Conservation (phyloP, 2,888 invertebrate species). For the Campoletis raptor region DNA sequence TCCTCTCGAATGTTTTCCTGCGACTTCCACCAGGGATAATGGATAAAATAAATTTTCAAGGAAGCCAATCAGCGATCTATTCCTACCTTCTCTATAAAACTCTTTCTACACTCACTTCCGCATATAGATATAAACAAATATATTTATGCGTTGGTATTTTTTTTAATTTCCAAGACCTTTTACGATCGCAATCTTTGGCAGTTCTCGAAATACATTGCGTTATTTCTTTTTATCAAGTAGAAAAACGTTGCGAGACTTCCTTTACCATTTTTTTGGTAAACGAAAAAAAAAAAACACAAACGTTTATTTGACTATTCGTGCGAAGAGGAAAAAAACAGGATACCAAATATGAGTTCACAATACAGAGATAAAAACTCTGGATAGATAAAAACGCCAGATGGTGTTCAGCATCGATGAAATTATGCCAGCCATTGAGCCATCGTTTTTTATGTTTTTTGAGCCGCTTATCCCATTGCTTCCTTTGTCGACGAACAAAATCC, state of each 20-base stretch:
- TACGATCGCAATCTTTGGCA: constrained; percentile 53
- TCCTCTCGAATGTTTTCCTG: constrained; percentile 68
- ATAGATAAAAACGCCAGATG: not conserved
- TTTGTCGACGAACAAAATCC: constrained; percentile 17
- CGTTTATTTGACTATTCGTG: not conserved
- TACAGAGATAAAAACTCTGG: not conserved
- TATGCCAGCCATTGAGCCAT: not conserved
- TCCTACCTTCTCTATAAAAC: constrained; percentile 38
- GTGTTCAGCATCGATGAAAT: constrained; percentile 1
- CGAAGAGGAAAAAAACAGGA: not conserved
- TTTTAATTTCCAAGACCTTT: constrained; percentile 37
- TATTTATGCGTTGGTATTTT: constrained; percentile 38
- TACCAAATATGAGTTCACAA: not conserved
- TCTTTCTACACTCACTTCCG: constrained; percentile 21
- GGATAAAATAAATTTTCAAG: constrained; percentile 69
- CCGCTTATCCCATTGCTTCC: not conserved
- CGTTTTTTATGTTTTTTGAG: constrained; percentile 31
- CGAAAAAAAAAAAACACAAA: not conserved
- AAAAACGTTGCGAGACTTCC: not conserved
- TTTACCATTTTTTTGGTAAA: not conserved
- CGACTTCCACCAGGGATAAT: constrained; percentile 67
- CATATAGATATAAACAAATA: constrained; percentile 17
- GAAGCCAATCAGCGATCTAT: constrained; percentile 64
- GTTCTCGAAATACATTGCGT: constrained; percentile 39
- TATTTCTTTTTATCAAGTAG: constrained; percentile 4